Conservation (phyloP, 2,888 invertebrate species). For the Punctoribates punctum region DNA sequence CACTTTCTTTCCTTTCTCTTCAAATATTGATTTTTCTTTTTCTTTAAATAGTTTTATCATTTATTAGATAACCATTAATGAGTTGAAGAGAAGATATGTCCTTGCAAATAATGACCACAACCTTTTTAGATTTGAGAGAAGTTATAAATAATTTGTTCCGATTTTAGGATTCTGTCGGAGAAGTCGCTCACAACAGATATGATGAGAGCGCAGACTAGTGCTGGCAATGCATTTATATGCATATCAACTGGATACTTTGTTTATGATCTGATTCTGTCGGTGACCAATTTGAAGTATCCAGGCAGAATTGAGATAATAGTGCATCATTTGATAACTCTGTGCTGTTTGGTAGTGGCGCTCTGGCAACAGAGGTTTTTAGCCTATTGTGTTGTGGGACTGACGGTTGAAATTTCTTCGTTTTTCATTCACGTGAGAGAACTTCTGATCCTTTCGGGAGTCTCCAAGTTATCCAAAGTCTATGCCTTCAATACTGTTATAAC, state of each 20-base stretch:
- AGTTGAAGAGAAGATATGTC: too few relatives aligned
- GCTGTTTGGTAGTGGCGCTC: neutral
- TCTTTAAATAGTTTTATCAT: too few relatives aligned
- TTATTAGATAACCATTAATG: too few relatives aligned
- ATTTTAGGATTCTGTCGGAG: neutral
- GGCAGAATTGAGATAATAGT: slow-evolving; percentile 39
- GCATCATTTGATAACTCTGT: slow-evolving; percentile 38
- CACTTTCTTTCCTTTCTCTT: too few relatives aligned
- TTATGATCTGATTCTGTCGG: slow-evolving; percentile 34
- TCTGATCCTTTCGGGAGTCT: neutral
- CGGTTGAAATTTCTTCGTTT: slow-evolving; percentile 35
- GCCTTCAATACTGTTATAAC: slow-evolving; percentile 9
- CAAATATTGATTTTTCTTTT: too few relatives aligned
- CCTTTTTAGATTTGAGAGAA: too few relatives aligned
- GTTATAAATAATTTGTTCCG: too few relatives aligned
- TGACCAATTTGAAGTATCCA: slow-evolving; percentile 34
- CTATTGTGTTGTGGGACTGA: slow-evolving; percentile 35
- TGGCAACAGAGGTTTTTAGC: slow-evolving; percentile 21
- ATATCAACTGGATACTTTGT: slow-evolving; percentile 41
- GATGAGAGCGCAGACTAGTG: neutral
- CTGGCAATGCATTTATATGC: slow-evolving; percentile 26
- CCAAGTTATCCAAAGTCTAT: slow-evolving; percentile 14
- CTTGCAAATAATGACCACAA: too few relatives aligned
- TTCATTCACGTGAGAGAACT: slow-evolving; percentile 40
- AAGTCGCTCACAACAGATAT: neutral